Evolutionary conservation across 2,113 vertebrate genomes (phyloP).

Genomic region (Rhegmatorhina hoffmannsi): DNA sequence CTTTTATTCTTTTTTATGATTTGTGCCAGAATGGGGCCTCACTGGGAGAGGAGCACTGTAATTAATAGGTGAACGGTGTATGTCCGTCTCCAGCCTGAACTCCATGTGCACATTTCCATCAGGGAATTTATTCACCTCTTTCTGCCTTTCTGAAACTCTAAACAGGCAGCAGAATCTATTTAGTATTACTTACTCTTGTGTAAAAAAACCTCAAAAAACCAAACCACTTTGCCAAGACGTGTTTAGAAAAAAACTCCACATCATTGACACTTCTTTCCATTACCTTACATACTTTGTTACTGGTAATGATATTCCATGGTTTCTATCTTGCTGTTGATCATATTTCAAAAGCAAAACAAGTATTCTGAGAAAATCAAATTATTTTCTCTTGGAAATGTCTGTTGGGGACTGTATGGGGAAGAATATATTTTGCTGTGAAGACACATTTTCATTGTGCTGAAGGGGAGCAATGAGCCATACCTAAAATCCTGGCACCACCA

Average conservation of each 20-base stretch:
- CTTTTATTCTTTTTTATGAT: not conserved
- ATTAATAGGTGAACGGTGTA: not conserved
- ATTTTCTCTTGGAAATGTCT: not conserved
- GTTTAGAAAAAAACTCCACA: accelerated
- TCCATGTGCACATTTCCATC: not conserved
- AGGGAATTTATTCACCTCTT: not conserved
- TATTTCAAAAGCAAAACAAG: not conserved
- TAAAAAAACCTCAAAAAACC: not conserved
- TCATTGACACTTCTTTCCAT: not conserved
- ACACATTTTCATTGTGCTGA: not conserved
- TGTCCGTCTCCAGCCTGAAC: not conserved
- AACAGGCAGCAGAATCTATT: not conserved
- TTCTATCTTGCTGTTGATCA: not conserved
- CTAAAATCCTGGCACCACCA: not conserved
- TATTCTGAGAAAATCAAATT: not conserved
- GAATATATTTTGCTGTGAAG: not conserved
- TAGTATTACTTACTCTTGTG: not conserved
- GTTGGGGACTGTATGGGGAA: not conserved
- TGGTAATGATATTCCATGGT: not conserved
- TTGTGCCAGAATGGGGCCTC: not conserved
- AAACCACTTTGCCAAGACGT: not conserved
- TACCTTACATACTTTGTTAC: not conserved
- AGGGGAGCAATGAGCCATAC: not conserved
- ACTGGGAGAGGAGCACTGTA: not conserved
- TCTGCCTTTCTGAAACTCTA: not conserved